Conservation (phyloP, 2,113 vertebrate genomes). For the Alces alces region DNA sequence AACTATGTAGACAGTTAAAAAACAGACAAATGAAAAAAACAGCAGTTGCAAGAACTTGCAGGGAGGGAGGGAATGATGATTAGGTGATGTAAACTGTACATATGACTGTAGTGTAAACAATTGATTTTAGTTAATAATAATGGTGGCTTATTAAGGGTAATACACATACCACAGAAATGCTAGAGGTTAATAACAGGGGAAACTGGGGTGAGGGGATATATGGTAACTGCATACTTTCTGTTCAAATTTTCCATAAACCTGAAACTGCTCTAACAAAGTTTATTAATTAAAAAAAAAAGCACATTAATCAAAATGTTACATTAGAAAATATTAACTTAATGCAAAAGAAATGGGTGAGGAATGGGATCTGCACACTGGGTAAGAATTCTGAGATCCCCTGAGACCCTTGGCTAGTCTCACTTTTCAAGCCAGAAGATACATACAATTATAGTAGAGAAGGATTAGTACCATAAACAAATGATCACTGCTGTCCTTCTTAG, state of each 20-base stretch:
- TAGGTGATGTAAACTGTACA: background rate
- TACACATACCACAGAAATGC: background rate
- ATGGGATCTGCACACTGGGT: background rate
- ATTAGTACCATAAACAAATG: background rate
- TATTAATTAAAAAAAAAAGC: background rate
- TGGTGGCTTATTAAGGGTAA: background rate
- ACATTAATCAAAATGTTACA: background rate
- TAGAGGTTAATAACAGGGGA: background rate
- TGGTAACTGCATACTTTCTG: background rate
- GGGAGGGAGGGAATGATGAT: background rate
- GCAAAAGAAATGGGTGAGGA: background rate
- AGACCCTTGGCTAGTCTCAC: background rate
- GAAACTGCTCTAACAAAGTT: background rate
- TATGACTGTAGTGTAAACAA: background rate
- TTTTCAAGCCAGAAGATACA: background rate
- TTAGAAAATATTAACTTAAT: background rate
- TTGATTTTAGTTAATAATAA: background rate
- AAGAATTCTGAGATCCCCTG: background rate
- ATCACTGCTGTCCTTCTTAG: no score
- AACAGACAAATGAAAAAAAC: background rate
- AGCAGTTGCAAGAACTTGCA: background rate
- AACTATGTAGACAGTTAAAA: background rate
- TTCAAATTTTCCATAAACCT: background rate
- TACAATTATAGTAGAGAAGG: background rate
- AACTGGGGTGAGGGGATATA: background rate